These are phyloP conservation scores for Epinotia demarniana DNA, from an alignment of 2,888 invertebrate genomes.

Conservation along the genomic window DNA sequence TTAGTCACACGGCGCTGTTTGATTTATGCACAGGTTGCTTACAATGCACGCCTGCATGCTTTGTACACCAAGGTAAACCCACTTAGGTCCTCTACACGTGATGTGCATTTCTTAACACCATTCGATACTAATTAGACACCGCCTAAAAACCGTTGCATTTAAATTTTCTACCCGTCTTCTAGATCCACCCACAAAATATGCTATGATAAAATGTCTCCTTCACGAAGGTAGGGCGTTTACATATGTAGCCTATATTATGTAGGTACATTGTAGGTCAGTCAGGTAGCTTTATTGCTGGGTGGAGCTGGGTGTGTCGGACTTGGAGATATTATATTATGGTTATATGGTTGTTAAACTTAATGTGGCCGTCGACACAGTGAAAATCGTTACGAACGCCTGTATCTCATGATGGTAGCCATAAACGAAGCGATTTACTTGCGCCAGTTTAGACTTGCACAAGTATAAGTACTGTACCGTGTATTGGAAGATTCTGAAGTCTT, in stretches of 20 bases:
- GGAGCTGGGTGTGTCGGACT: slow-evolving; percentile 20
- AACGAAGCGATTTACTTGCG: too few species aligned
- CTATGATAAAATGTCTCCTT: background rate
- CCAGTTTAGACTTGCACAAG: too few species aligned
- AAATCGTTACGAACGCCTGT: slow-evolving; percentile 13
- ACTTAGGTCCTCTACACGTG: slow-evolving; percentile 36
- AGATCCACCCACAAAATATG: slow-evolving; percentile 11
- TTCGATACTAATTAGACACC: slow-evolving; percentile 23
- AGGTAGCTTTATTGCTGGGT: slow-evolving; percentile 31
- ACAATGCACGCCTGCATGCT: slow-evolving; percentile 27
- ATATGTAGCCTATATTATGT: background rate
- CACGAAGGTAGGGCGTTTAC: background rate
- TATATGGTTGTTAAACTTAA: slow-evolving; percentile 1
- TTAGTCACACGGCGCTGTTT: slow-evolving; percentile 33
- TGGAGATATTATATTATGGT: background rate
- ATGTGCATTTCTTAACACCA: slow-evolving; percentile 33
- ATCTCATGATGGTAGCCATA: background rate
- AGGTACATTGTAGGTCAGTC: slow-evolving; percentile 21
- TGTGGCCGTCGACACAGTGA: slow-evolving; percentile 22
- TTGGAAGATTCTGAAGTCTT: too few species aligned
- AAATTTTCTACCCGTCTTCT: background rate
- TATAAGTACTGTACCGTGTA: too few species aligned
- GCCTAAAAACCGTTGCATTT: background rate
- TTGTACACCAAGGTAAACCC: slow-evolving; percentile 37
- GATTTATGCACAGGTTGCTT: slow-evolving; percentile 31